phyloP scores from a whole-genome alignment of 2,888 invertebrate species.

The Octodonta nipae region DNA sequence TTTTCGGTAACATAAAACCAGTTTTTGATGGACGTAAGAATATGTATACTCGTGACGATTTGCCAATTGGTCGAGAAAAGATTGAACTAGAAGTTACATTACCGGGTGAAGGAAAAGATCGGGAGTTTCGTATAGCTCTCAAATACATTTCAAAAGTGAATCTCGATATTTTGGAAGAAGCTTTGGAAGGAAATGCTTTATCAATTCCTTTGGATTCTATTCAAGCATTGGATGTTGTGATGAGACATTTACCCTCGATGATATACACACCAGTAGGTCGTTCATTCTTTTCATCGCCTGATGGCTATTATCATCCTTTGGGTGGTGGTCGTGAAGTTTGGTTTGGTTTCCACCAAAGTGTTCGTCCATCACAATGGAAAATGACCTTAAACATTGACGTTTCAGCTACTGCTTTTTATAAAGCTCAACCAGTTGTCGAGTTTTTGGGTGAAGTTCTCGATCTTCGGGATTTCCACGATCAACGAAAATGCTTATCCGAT shows the following conservation, averaged over 20 bases:
- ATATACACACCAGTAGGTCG: constrained; percentile 98
- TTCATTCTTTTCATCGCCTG: constrained; percentile 97
- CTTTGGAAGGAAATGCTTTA: constrained; percentile 87
- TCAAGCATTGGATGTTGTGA: constrained; percentile 93
- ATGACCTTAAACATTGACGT: constrained; percentile 99
- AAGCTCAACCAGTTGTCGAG: constrained; percentile 98
- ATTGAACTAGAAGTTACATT: constrained; percentile 89
- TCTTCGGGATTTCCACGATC: constrained; percentile 87
- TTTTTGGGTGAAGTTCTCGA: constrained; percentile 99
- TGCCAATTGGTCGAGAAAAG: constrained; percentile 93
- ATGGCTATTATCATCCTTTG: constrained; percentile 94
- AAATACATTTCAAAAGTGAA: constrained; percentile 98
- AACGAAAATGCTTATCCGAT: constrained; percentile 91
- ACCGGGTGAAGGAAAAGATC: constrained; percentile 86
- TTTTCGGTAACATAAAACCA: constrained; percentile 91
- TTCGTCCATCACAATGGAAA: constrained; percentile 99
- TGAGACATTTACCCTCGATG: constrained; percentile 98
- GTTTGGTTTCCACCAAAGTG: constrained; percentile 99
- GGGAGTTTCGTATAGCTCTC: constrained; percentile 87
- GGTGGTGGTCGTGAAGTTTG: constrained; percentile 94
- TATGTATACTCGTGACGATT: constrained; percentile 91
- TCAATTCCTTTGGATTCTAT: constrained; percentile 97
- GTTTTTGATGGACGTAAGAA: constrained; percentile 99
- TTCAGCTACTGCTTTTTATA: constrained; percentile 99
- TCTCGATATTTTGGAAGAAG: constrained; percentile 91